Evolutionary conservation across 2,797 vertebrate species (phyloP), one percentile per base, ranked within the genome.

Genomic region (Characodon lateralis): DNA sequence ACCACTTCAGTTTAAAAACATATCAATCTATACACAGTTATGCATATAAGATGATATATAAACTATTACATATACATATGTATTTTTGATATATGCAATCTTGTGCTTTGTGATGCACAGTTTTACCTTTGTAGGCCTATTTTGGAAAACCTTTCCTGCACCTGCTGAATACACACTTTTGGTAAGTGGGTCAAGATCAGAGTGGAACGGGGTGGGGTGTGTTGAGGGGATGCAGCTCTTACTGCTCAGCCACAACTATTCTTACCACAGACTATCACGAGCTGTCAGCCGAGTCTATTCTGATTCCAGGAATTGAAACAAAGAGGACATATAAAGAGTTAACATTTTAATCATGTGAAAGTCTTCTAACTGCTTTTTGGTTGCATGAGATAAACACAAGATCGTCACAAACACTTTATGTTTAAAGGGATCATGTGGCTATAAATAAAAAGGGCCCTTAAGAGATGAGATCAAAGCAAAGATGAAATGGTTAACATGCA

Each of bases 231-330:
- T 88, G 87, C 83, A 89, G 89, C 86, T 90, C 89, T 92, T 90
- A 88, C 83, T 79, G 86, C 90, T 94, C 94, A 95, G 87, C 92
- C 87, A 83, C 85, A 85, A 92, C 93, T 95, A 94, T 94, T 95
- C 84, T 84, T 92, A 84, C 85, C 79, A 84, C 89, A 88, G 87
- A 92, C 89, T 83, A 87, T 91, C 73, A 79, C 73, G 26, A 89
- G 91, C 78, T 83, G 70, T 87, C 73, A 5, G 89, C 79, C 82
- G 55, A 48, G 75, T 85, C 90, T 94, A 92, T 92, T 94, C 83
- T 87, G 20, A 86, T 87, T 77, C 8, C 53, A 71, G 83, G 88
- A 90, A 91, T 80, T 86, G 82, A 83, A 87, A 89, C 79, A 88
- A 88, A 90, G 83, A 90, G 84, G 83, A 90, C 83, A 68, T 83